phyloP scores from a whole-genome alignment of 2,797 vertebrate species.

The Malacoctenus gilli region DNA sequence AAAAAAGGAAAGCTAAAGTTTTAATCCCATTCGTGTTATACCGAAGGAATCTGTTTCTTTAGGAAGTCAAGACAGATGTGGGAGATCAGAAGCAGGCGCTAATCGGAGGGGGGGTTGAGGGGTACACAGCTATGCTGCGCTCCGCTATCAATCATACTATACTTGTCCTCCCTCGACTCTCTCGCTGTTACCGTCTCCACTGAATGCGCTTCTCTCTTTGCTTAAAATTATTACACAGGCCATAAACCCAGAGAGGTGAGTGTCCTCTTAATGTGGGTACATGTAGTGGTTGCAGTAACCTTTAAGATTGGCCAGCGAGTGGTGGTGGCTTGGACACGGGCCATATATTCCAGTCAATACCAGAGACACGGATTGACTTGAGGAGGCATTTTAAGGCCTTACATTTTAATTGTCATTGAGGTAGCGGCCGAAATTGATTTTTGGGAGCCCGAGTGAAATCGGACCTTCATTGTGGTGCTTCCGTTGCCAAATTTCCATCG shows the following conservation, averaged over 20 bases:
- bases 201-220: conserved; percentile 80
- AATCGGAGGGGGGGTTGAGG: conserved; percentile 69
- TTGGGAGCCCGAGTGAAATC: conserved; percentile 37
- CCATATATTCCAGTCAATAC: conserved; percentile 76
- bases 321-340: conserved; percentile 69
- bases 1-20: conserved; percentile 45
- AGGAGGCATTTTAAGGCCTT: conserved; percentile 66
- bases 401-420: conserved; percentile 72
- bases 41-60: conserved; percentile 59
- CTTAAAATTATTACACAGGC: conserved; percentile 83
- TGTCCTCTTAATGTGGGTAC: conserved; percentile 80
- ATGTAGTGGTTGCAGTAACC: conserved; percentile 80
- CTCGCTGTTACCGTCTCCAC: conserved; percentile 78
- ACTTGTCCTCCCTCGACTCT: conserved; percentile 80
- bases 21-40: conserved; percentile 56
- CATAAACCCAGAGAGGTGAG: conserved; percentile 80
- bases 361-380: conserved; percentile 63
- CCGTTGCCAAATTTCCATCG: conserved; percentile 25
- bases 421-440: conserved; percentile 63
- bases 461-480: conserved; percentile 37
- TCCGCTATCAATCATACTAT: conserved; percentile 79
- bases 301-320: conserved; percentile 75
- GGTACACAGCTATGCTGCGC: conserved; percentile 77
- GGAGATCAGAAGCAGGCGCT: conserved; percentile 75
- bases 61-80: conserved; percentile 77